phyloP scores from a whole-genome alignment of 2,113 vertebrate genomes.

The Platichthys stellatus region DNA sequence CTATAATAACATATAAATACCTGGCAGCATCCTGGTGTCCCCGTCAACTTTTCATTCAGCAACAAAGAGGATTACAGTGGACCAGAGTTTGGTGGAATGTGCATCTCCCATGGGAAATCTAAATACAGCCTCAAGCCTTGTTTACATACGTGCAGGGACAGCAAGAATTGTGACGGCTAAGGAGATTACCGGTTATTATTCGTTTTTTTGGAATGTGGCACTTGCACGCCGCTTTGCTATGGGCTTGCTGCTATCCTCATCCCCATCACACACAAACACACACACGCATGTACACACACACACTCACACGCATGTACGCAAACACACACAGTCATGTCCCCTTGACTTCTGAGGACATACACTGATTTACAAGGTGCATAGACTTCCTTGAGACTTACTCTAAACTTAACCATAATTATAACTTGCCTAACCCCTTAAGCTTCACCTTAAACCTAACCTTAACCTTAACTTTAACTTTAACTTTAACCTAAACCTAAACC shows the following conservation, averaged over 20 bases:
- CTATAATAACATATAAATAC: slow-evolving; percentile 9
- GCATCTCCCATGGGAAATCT: slow-evolving; percentile 45
- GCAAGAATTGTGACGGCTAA: slow-evolving; percentile 46
- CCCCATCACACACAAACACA: neutral
- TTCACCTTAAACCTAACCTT: no score
- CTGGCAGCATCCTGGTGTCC: slow-evolving; percentile 21
- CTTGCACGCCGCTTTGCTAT: neutral
- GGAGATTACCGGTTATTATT: slow-evolving; percentile 64
- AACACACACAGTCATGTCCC: neutral
- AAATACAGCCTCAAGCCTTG: slow-evolving; percentile 60
- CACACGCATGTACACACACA: neutral
- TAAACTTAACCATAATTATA: no score
- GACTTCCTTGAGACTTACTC: no score
- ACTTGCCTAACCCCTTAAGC: no score
- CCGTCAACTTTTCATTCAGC: slow-evolving; percentile 23
- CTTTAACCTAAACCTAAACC: no score
- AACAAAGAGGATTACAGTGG: slow-evolving; percentile 53
- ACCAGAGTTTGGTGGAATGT: slow-evolving; percentile 29
- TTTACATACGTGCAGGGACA: slow-evolving; percentile 56
- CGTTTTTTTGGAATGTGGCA: slow-evolving; percentile 32
- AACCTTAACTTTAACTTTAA: no score
- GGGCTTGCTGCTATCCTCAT: slow-evolving; percentile 31
- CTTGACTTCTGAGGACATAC: neutral
- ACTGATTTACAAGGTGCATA: neutral
- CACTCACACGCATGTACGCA: neutral